Evolutionary conservation across 2,113 vertebrate genomes (phyloP).

Genomic region (Siniperca knerii): DNA sequence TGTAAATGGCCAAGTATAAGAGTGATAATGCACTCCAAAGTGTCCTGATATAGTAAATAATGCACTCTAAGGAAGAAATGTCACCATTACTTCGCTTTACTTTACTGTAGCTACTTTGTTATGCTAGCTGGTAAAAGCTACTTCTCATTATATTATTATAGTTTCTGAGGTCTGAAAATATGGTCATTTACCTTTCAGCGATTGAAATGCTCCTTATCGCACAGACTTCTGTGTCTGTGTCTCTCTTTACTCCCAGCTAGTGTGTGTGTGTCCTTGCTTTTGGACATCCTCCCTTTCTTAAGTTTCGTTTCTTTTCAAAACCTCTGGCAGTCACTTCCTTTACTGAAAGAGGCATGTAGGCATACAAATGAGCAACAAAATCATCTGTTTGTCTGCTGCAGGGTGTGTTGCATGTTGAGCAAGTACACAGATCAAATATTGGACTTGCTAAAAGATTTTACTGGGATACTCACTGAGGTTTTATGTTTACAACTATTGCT

Average conservation of each 20-base stretch:
- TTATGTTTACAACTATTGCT: not conserved
- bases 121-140: too few species aligned
- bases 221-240: not conserved
- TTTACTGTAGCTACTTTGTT: too few species aligned
- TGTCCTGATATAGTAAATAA: too few species aligned
- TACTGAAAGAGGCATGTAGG: not conserved
- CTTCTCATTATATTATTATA: too few species aligned
- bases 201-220: not conserved
- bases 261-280: not conserved
- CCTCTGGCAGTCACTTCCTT: not conserved
- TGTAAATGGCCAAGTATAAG: too few species aligned
- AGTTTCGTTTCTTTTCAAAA: constrained; percentile 64
- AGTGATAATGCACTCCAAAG: too few species aligned
- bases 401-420: constrained; percentile 17
- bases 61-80: too few species aligned
- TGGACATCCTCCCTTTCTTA: constrained; percentile 1
- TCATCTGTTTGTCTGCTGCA: not conserved
- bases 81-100: too few species aligned
- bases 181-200: constrained; percentile 35
- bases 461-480: not conserved
- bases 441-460: not conserved
- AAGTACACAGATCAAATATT: constrained; percentile 22
- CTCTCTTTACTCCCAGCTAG: not conserved
- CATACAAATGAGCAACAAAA: constrained; percentile 22
- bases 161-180: too few species aligned